phyloP scores from a whole-genome alignment of 2,113 vertebrate genomes.

The Narcine bancroftii region DNA sequence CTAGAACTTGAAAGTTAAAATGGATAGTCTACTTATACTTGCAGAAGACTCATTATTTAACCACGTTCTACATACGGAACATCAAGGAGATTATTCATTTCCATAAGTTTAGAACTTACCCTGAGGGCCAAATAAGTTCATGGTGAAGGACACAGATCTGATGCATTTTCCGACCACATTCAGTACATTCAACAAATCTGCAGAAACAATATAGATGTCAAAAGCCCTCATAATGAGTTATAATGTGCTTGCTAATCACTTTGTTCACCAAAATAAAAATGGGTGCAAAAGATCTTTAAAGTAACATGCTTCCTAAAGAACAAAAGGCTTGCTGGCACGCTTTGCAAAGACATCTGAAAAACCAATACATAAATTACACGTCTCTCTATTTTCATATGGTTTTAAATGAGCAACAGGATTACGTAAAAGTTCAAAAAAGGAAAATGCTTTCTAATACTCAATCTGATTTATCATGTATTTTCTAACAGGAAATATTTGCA shows the following conservation, averaged over 20 bases:
- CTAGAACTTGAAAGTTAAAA: background rate
- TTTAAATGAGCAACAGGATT: background rate
- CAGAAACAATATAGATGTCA: slow-evolving; percentile 38
- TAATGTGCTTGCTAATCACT: too few relatives aligned
- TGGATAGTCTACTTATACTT: background rate
- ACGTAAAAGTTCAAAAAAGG: background rate
- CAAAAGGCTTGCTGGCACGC: background rate
- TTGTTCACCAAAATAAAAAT: too few relatives aligned
- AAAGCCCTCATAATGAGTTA: too few relatives aligned
- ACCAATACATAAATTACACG: background rate
- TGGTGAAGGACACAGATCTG: slow-evolving; percentile 96
- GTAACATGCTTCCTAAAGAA: background rate
- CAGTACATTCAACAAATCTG: slow-evolving; percentile 91
- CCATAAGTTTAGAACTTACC: slow-evolving; percentile 61
- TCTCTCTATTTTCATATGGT: background rate
- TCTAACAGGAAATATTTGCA: background rate
- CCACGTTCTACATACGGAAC: background rate
- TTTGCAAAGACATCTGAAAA: background rate
- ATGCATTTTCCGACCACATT: slow-evolving; percentile 97
- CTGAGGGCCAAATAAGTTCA: slow-evolving; percentile 90
- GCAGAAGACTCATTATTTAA: background rate
- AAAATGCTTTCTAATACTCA: background rate
- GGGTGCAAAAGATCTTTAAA: background rate
- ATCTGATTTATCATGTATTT: background rate
- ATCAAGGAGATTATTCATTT: background rate